A percentile compares a stretch with the other conserved stretches of the same genome.
Conservation (phyloP, 1,140 invertebrate species). For the Saccostrea glomerata region DNA sequence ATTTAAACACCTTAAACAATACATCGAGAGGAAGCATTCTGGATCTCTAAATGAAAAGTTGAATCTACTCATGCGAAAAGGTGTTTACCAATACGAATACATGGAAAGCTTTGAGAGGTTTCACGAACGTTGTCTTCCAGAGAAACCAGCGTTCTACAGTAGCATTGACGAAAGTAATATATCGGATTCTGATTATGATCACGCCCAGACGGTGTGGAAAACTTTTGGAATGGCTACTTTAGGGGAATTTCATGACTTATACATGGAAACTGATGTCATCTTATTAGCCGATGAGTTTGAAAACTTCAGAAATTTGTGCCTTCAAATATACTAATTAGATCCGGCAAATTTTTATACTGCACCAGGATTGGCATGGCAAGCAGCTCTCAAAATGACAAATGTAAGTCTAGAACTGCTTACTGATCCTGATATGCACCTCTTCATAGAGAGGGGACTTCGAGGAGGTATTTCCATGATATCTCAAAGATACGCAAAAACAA, state of each 20-base stretch:
- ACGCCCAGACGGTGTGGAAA: constrained; percentile 14
- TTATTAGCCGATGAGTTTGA: constrained; percentile 39
- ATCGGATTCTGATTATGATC: constrained; percentile 22
- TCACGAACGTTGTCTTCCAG: not conserved
- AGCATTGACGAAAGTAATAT: not conserved
- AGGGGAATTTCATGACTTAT: constrained; percentile 38
- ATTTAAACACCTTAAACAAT: constrained; percentile 6
- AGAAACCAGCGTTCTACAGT: constrained; percentile 15
- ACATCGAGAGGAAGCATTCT: constrained; percentile 3
- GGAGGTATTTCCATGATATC: constrained; percentile 45
- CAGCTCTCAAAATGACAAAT: constrained; percentile 42
- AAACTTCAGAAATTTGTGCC: constrained; percentile 31
- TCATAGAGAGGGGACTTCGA: constrained; percentile 40
- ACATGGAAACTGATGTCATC: constrained; percentile 34
- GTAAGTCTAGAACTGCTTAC: constrained; percentile 37
- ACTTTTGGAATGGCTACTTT: not conserved
- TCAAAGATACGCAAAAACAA: constrained; percentile 30
- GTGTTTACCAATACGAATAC: constrained; percentile 34
- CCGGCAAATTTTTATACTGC: constrained; percentile 36
- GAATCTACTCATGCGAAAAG: constrained; percentile 34
- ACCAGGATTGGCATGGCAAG: constrained; percentile 42
- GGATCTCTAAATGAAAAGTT: not conserved
- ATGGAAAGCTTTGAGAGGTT: constrained; percentile 23
- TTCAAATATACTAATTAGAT: constrained; percentile 22
- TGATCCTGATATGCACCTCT: constrained; percentile 50